phyloP scores from a whole-genome alignment of 2,113 vertebrate genomes.

The Salvelinus namaycush region DNA sequence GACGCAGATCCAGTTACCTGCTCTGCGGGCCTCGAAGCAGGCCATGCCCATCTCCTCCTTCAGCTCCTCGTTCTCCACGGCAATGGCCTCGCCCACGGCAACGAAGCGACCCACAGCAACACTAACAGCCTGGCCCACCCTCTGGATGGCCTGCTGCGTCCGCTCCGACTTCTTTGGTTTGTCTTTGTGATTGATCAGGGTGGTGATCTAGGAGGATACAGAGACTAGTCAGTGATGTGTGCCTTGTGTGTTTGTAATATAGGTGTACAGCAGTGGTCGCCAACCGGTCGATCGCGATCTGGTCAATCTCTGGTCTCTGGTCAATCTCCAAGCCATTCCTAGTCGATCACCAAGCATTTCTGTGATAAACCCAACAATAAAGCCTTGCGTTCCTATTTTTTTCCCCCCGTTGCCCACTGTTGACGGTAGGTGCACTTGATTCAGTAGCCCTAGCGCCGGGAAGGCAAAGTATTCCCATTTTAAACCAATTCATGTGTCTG shows the following conservation, averaged over 20 bases:
- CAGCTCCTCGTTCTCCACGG: slow-evolving; percentile 89
- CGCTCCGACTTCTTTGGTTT: slow-evolving; percentile 94
- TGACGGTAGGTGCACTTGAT: too few relatives aligned
- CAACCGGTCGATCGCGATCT: too few relatives aligned
- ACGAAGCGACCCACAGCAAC: slow-evolving; percentile 94
- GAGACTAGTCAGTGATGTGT: slow-evolving; percentile 16
- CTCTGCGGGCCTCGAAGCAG: slow-evolving; percentile 90
- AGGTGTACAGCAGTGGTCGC: too few relatives aligned
- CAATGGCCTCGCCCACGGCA: slow-evolving; percentile 94
- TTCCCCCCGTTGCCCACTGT: too few relatives aligned
- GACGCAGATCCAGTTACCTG: slow-evolving; percentile 75
- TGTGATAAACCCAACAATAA: too few relatives aligned
- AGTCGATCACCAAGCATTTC: too few relatives aligned
- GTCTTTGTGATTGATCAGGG: slow-evolving; percentile 97
- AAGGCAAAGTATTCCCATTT: too few relatives aligned
- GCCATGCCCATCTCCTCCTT: slow-evolving; percentile 96
- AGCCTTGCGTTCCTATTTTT: too few relatives aligned
- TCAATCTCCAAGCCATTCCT: too few relatives aligned
- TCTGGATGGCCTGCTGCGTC: slow-evolving; percentile 90
- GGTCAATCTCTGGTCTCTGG: too few relatives aligned
- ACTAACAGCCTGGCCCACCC: slow-evolving; percentile 92
- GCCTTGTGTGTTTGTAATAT: not conserved
- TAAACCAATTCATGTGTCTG: too few relatives aligned
- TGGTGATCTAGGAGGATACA: slow-evolving; percentile 86
- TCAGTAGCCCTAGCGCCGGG: too few relatives aligned